phyloP scores from a whole-genome alignment of 2,888 invertebrate species.

The Operophtera brumata region DNA sequence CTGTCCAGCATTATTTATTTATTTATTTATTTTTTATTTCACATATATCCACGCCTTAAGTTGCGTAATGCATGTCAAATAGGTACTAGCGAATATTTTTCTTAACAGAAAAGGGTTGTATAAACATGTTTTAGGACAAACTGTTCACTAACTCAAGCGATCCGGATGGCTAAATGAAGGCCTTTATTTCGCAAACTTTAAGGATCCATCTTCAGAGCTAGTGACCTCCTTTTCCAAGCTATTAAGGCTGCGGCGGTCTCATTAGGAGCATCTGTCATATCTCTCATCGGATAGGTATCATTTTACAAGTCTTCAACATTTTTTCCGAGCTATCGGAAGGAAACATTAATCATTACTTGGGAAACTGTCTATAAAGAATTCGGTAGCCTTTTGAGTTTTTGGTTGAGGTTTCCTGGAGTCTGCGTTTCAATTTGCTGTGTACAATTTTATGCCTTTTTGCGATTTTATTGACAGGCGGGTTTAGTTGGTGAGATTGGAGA shows the following conservation, averaged over 20 bases:
- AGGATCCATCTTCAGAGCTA: conserved; percentile 20
- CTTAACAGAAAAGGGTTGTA: conserved; percentile 4
- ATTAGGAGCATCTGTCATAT: conserved; percentile 36
- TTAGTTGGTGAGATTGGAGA: too few species aligned
- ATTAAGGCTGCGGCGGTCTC: conserved; percentile 29
- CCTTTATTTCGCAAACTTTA: conserved; percentile 26
- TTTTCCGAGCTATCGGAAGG: conserved; percentile 15
- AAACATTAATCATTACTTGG: conserved; percentile 19
- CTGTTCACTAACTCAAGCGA: conserved; percentile 3
- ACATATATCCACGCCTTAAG: too few species aligned
- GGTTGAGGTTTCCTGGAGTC: not conserved
- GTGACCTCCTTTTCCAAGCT: conserved; percentile 28
- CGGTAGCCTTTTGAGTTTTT: conserved; percentile 2
- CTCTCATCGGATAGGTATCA: conserved; percentile 23
- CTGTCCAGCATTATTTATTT: too few species aligned
- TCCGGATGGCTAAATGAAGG: not conserved
- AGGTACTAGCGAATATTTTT: not conserved
- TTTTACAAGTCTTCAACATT: conserved; percentile 15
- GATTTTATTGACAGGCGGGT: too few species aligned
- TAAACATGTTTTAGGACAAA: conserved; percentile 9
- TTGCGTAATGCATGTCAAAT: too few species aligned
- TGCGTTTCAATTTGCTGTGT: not conserved
- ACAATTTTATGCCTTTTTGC: too few species aligned
- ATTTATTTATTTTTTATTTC: too few species aligned
- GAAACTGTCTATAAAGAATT: conserved; percentile 9